Evolutionary conservation across 2,113 vertebrate species (phyloP), one percentile per base, ranked within the genome.

Genomic region (Cyanocitta stelleri): DNA sequence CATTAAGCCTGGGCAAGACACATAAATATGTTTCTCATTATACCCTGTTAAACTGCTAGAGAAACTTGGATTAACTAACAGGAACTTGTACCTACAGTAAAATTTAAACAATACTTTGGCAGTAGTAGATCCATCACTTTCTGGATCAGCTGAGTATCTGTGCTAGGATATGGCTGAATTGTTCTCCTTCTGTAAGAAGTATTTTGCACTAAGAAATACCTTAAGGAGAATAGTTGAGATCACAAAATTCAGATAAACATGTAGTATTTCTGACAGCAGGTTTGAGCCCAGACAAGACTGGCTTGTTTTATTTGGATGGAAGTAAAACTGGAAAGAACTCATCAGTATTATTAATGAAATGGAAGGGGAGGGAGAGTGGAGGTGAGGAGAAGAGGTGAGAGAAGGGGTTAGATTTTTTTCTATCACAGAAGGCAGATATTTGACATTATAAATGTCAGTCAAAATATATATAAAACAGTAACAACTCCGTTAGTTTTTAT

Each of bases 281-380:
- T 83, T 67, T 66, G 22, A 77, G n/a, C 24, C 91, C 3, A 1
- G 35, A 62, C 43, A 76, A 46, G 59, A 54, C 30, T 56, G 22
- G 9, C 22, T 69, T 63, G 13, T 52, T 81, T 90, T 33, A 43
- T n/a, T 11, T 62, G 51, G 30, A 59, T 55, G 21, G 30, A 69
- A 29, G 4, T 7, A 77, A 75, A 52, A 72, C 29, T 76, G 24
- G 11, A 22, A 89, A 80, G 32, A 79, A 58, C 29, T 79, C 23
- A 58, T 20, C 9, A 11, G 1, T 46, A 29, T 22, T 54, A 35
- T 16, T n/a, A 13, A 68, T 27, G 5, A 78, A 61, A n/a, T 0
- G 0, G 16, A 49, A 26, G 1, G 11, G 5, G 16, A 9, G 10
- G 7, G 22, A 41, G 35, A 44, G 27, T 9, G 5, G 24, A 66